These are phyloP conservation scores for Apamea epomidion DNA, from an alignment of 2,888 invertebrate species.

Conservation along the genomic window DNA sequence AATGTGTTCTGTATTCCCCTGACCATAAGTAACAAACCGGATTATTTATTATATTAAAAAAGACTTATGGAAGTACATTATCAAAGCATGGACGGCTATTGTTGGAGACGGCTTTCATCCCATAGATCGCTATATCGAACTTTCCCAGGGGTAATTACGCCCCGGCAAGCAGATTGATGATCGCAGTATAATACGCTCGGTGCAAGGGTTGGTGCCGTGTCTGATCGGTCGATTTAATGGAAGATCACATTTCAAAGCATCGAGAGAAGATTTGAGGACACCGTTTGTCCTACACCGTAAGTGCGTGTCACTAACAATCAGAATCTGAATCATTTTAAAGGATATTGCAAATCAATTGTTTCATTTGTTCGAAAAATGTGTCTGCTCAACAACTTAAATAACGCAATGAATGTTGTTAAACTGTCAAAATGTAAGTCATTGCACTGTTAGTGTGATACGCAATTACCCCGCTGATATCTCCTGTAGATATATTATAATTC, in stretches of 20 bases:
- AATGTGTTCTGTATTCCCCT: neutral
- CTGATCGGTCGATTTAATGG: slow-evolving; percentile 14
- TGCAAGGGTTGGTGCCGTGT: slow-evolving; percentile 11
- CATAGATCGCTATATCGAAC: slow-evolving; percentile 25
- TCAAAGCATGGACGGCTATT: slow-evolving; percentile 8
- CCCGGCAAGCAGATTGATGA: slow-evolving; percentile 46
- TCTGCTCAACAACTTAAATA: neutral
- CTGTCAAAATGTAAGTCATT: too few species aligned
- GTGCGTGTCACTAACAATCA: neutral
- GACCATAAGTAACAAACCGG: neutral
- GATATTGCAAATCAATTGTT: neutral
- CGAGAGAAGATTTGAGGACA: neutral
- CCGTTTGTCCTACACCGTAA: neutral
- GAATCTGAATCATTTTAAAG: neutral
- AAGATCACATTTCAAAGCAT: neutral
- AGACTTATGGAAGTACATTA: neutral
- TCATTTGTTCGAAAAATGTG: neutral
- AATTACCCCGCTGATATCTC: neutral
- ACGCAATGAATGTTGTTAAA: neutral
- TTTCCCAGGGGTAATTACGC: slow-evolving; percentile 51
- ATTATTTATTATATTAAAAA: neutral
- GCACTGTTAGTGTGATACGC: neutral
- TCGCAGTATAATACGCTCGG: slow-evolving; percentile 16
- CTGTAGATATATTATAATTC: too few species aligned
- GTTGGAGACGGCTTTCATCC: slow-evolving; percentile 4